A percentile compares a stretch with the other conserved stretches of the same genome.
These are phyloP conservation scores for Probaryconus sp. DNA, from an alignment of 1,140 invertebrate species.

Conservation along the genomic window DNA sequence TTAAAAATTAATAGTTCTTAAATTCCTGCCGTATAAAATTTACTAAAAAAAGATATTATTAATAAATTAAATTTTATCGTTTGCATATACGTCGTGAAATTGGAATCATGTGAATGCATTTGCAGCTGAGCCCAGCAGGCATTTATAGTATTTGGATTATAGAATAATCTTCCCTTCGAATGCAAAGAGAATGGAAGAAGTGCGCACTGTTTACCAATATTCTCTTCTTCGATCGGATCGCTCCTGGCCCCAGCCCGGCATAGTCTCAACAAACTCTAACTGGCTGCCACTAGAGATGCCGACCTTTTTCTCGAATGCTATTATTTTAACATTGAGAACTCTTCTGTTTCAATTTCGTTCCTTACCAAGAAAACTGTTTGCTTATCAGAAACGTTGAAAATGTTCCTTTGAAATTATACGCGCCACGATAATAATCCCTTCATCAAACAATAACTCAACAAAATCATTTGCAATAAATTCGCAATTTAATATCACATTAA, in stretches of 20 bases:
- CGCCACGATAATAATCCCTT: conserved; percentile 1
- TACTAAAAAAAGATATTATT: too few relatives aligned
- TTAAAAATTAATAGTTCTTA: too few relatives aligned
- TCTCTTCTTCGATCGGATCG: conserved; percentile 55
- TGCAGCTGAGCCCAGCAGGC: conserved; percentile 63
- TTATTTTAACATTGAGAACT: conserved; percentile 67
- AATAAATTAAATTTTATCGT: too few relatives aligned
- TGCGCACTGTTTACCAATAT: conserved; percentile 73
- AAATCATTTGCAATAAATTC: too few relatives aligned
- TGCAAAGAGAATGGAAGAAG: conserved; percentile 59
- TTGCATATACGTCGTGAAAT: conserved; percentile 69
- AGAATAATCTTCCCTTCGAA: conserved; percentile 69
- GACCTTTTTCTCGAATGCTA: conserved; percentile 65
- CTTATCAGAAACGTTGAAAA: conserved; percentile 7
- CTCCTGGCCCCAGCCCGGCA: conserved; percentile 20
- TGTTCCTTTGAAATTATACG: too few relatives aligned
- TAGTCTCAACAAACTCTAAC: conserved; percentile 10
- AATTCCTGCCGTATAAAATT: too few relatives aligned
- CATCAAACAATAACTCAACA: conserved; percentile 20
- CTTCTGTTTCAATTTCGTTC: conserved; percentile 66
- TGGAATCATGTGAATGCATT: conserved; percentile 47
- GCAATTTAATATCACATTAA: too few relatives aligned
- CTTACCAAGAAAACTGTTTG: conserved; percentile 65
- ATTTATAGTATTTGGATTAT: conserved; percentile 77
- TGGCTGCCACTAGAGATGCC: conserved; percentile 56